These are phyloP conservation scores for Drosophila erecta DNA, from an alignment of 1,140 invertebrate genomes.

Conservation along the genomic window DNA sequence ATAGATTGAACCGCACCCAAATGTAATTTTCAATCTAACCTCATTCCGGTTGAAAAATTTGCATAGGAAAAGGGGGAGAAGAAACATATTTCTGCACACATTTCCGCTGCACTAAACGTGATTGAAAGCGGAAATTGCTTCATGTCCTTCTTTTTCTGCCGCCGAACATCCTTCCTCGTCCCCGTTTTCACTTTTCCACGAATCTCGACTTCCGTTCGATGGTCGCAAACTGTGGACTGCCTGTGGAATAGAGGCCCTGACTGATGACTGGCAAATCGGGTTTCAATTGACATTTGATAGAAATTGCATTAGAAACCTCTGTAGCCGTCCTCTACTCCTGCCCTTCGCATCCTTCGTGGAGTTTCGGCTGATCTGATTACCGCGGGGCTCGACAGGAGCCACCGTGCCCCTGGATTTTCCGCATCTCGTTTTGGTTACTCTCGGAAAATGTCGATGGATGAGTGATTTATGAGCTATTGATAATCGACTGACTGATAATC, in stretches of 20 bases:
- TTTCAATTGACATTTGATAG: conserved; percentile 77
- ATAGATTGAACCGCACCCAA: conserved; percentile 22
- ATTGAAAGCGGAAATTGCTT: conserved; percentile 79
- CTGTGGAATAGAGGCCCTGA: conserved; percentile 32
- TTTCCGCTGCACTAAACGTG: conserved; percentile 70
- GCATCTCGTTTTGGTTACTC: conserved; percentile 2
- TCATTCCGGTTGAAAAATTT: conserved; percentile 3
- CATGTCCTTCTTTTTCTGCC: conserved; percentile 39
- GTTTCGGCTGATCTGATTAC: conserved; percentile 67
- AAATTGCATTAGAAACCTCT: conserved; percentile 67
- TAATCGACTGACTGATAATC: background rate
- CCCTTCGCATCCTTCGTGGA: conserved; percentile 1
- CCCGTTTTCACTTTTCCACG: conserved; percentile 17
- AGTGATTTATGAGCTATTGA: background rate
- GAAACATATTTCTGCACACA: conserved; percentile 53
- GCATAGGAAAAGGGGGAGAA: conserved; percentile 8
- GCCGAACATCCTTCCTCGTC: conserved; percentile 6
- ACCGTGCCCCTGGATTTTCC: background rate
- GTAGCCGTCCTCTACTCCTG: background rate
- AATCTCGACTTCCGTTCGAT: conserved; percentile 58
- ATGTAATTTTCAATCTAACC: conserved; percentile 43
- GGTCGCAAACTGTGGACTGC: conserved; percentile 55
- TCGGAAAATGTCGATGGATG: background rate
- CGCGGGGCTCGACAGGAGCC: conserved; percentile 19
- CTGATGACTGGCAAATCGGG: conserved; percentile 68